Percentiles rank a stretch among this genome's conserved stretches.
Evolutionary conservation across 1,140 invertebrate species (phyloP).

Genomic region (Bombus picipes): DNA sequence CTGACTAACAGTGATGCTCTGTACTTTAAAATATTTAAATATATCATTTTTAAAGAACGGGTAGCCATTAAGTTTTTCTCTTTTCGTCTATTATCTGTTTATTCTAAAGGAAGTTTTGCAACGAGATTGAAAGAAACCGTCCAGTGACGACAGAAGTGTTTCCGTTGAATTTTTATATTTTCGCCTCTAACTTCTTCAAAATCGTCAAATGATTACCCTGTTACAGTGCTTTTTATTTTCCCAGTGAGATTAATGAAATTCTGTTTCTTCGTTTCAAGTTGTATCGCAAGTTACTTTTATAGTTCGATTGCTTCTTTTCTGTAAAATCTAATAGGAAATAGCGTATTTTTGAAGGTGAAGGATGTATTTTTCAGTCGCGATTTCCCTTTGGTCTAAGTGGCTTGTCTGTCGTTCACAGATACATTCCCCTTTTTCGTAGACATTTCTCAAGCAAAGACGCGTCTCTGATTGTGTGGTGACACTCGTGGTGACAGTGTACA

Average conservation of each 20-base stretch:
- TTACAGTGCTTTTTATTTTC: not conserved
- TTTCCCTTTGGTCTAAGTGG: slow-evolving; percentile 16
- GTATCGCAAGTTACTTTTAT: too few species aligned
- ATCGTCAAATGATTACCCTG: not conserved
- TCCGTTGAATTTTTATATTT: not conserved
- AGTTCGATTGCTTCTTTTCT: not conserved
- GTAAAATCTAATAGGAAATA: not conserved
- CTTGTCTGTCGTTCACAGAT: slow-evolving; percentile 39
- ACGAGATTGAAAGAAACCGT: not conserved
- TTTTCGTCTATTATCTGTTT: not conserved
- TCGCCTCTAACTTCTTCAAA: too few species aligned
- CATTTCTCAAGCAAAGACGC: slow-evolving; percentile 31
- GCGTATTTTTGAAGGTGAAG: not conserved
- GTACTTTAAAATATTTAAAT: too few species aligned
- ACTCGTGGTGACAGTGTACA: slow-evolving; percentile 58
- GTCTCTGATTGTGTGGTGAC: slow-evolving; percentile 55
- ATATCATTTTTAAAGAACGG: not conserved
- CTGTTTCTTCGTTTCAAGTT: not conserved
- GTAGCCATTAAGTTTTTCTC: not conserved
- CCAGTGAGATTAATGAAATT: not conserved
- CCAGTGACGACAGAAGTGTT: too few species aligned
- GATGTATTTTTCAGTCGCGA: slow-evolving; percentile 6
- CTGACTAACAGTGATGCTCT: not conserved
- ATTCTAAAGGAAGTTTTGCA: too few species aligned
- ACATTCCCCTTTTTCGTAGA: slow-evolving; percentile 43